Evolutionary conservation across 37 sponge, comb jelly and placozoan species (phyloP), one percentile per base, ranked within the genome.

Genomic region (Spongilla lacustris): DNA sequence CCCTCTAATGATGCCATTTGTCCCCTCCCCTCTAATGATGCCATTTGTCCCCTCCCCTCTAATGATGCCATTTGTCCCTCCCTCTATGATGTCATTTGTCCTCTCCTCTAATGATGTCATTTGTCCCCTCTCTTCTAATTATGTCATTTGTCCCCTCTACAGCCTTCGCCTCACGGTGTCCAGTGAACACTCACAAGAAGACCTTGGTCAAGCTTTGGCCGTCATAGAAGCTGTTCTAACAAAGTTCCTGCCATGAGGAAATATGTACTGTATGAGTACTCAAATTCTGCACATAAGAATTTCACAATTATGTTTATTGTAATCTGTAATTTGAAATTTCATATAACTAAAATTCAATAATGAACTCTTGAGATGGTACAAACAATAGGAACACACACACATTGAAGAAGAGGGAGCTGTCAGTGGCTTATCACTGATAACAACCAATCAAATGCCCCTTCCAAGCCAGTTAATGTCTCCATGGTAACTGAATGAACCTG

Each of bases 81-180:
- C 67, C 67, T 22, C 21, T 22, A n/a, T n/a, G n/a, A n/a, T n/a
- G n/a, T n/a, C n/a, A n/a, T n/a, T n/a, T n/a, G n/a, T n/a, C n/a
- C n/a, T n/a, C n/a, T n/a, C n/a, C n/a, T n/a, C n/a, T n/a, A 66
- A 22, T 14, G 14, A 14, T 66, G 67, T 14, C 19, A 14, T 66
- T 22, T 14, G 67, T n/a, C n/a, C n/a, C n/a, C n/a, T n/a, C n/a
- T n/a, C n/a, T n/a, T n/a, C n/a, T n/a, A n/a, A n/a, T n/a, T n/a
- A n/a, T n/a, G n/a, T n/a, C n/a, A n/a, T 50, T 2, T 83, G 14
- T 46, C 36, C n/a, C 0, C 50, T 9, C 25, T 67, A 50, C 36
- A 95, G 95, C 69, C 82, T 95, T 32, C 83, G 93, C 0, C 66
- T 92, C 35, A 58, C 89, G 23, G 87, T 95, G 86, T 76, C 50